Evolutionary conservation across 2,888 invertebrate genomes (phyloP), one percentile per base, ranked within the genome.

Genomic region (Orthosia gracilis): DNA sequence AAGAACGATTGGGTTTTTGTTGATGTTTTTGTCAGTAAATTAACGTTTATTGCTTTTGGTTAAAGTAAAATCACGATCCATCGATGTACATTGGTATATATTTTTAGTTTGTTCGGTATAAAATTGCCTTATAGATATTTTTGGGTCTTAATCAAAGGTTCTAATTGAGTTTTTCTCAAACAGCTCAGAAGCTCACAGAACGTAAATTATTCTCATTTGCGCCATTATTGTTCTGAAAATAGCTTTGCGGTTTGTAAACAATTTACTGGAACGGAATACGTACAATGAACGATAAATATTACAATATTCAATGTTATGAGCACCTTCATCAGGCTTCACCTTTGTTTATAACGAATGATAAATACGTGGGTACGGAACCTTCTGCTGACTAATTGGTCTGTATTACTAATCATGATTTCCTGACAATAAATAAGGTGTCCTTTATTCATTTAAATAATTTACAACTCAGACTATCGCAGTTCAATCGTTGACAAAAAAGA

Each of bases 21-120:
- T 59, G 70, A 52, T 70, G 50, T 65, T 83, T 83, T 78, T 59
- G 23, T 52, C 52, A 63, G 26, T 40, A 59, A 57, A 26, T 49
- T 75, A 58, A 83, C 47, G 52, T 54, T 70, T 23, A 55, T 77
- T 59, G 57, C 40, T 79, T 54, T 55, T 66, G 12, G 49, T 58
- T 26, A 57, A 65, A 69, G 26, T 40, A 15, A 57, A 70, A 62
- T 57, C 64, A 69, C 45, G 49, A 45, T 57, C 50, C 12, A 17
- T 23, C n/a, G 7, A 45, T 54, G 18, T 26, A 7, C n/a, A 40
- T 40, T 21, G 11, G 18, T 54, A 3, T 31, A 55, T 49, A 47
- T 58, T n/a, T 57, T 3, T n/a, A n/a, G n/a, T n/a, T n/a, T n/a
- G n/a, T n/a, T n/a, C n/a, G n/a, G 31, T 31, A 47, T 76, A 0